Conservation (phyloP, 2,113 vertebrate genomes). For the Chamaetylas fuelleborni region DNA sequence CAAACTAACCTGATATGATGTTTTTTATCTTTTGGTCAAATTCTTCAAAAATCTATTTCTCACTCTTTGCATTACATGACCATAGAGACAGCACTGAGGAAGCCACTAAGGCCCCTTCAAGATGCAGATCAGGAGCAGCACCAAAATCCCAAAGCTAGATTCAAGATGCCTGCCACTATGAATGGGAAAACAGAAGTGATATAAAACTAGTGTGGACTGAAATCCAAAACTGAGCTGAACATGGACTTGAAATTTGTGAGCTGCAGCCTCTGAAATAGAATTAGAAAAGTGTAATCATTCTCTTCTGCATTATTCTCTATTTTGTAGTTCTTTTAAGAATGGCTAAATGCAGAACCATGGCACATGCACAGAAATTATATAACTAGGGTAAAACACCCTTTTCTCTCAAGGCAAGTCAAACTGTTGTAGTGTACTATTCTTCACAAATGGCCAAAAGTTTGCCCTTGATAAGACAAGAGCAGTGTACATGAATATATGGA, state of each 20-base stretch:
- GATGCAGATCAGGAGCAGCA: background rate
- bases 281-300: background rate
- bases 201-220: background rate
- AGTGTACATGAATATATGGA: background rate
- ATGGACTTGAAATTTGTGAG: background rate
- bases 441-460: background rate
- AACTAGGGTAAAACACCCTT: background rate
- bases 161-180: background rate
- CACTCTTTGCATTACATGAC: background rate
- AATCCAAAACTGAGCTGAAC: background rate
- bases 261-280: background rate
- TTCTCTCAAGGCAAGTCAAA: background rate
- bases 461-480: background rate
- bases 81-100: background rate
- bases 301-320: background rate
- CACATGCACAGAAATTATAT: background rate
- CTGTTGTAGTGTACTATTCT: background rate
- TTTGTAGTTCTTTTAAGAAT: background rate
- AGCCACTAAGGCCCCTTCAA: background rate
- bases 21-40: background rate
- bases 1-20: rapidly evolving
- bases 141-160: background rate
- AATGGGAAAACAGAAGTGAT: background rate
- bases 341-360: background rate
- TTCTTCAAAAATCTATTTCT: background rate